phyloP scores from a whole-genome alignment of 1,140 invertebrate species.

The Magallana gigas region DNA sequence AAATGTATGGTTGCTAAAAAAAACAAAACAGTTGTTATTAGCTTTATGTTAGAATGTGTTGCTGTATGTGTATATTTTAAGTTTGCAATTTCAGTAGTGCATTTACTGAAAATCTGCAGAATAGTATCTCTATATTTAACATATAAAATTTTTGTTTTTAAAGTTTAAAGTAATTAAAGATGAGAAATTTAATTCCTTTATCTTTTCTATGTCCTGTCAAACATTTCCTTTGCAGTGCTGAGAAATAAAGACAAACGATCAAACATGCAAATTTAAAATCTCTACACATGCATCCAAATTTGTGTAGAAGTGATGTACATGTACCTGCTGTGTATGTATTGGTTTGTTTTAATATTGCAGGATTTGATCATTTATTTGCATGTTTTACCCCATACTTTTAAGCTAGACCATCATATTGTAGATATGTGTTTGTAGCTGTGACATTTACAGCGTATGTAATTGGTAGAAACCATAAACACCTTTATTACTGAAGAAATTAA shows the following conservation, averaged over 20 bases:
- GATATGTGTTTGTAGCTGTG: too few species aligned
- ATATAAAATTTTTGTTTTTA: conserved; percentile 31
- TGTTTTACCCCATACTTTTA: too few species aligned
- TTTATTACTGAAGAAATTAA: too few species aligned
- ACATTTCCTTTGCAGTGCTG: background rate
- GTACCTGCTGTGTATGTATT: too few species aligned
- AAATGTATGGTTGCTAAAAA: conserved; percentile 21
- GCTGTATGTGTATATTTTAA: conserved; percentile 29
- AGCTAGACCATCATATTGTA: too few species aligned
- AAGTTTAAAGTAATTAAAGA: conserved; percentile 25
- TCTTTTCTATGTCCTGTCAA: background rate
- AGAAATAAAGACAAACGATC: background rate
- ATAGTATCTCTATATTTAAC: conserved; percentile 35
- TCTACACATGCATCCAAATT: too few species aligned
- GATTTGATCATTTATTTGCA: too few species aligned
- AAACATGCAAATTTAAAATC: background rate
- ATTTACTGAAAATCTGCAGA: conserved; percentile 25
- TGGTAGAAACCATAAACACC: too few species aligned
- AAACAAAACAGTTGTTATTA: background rate
- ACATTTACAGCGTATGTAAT: too few species aligned
- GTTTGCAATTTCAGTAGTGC: conserved; percentile 24
- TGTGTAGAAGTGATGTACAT: too few species aligned
- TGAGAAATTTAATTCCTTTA: background rate
- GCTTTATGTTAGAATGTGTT: conserved; percentile 38
- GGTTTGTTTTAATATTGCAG: too few species aligned